Base-by-base conservation (phyloP, 2,888 invertebrate species). In the Congeria kusceri region DNA sequence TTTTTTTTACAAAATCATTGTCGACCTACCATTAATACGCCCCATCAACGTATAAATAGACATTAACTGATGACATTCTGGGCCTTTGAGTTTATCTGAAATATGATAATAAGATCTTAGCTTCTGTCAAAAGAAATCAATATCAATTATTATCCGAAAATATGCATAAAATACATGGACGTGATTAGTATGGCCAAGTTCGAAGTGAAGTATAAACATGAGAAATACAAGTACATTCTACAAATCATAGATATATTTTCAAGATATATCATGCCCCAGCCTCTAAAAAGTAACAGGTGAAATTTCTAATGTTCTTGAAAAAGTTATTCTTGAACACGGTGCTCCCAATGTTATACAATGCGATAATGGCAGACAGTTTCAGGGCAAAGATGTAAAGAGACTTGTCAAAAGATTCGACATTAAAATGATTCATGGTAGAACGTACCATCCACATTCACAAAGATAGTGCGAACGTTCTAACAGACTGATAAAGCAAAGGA, bases 161-260 rank as follows among this genome's bases (percentile, higher is more conserved):
- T n/a, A n/a, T n/a, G n/a, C n/a, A n/a, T n/a, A n/a, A n/a, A n/a
- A n/a, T n/a, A n/a, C n/a, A n/a, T n/a, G n/a, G 73, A 73, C 53
- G 32, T 73, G 13, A 7, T 73, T n/a, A 39, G 28, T 25, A 73
- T 73, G 73, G 39, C n/a, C 1, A 56, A 29, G 4, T 15, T 20
- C 13, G 53, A 15, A 29, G 65, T 65, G 18, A 53, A 25, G n/a
- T 53, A 39, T 57, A 29, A 58, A 20, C 39, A 28, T 1, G 13
- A 15, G 4, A 39, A 44, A 28, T 69, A 69, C 64, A 68, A 49
- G 20, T 70, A 70, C 28, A 76, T 76, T 27, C 28, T 76, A 5
- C 77, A 65, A 76, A 29, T 70, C 5, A 58, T 76, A 27, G 76
- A 76, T 44, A 20, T 76, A 13, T 49, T 65, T 27, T 76, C 76